Evolutionary conservation across 2,797 vertebrate species (phyloP), one percentile per base, ranked within the genome.

Genomic region (Melanotaenia nigrans): DNA sequence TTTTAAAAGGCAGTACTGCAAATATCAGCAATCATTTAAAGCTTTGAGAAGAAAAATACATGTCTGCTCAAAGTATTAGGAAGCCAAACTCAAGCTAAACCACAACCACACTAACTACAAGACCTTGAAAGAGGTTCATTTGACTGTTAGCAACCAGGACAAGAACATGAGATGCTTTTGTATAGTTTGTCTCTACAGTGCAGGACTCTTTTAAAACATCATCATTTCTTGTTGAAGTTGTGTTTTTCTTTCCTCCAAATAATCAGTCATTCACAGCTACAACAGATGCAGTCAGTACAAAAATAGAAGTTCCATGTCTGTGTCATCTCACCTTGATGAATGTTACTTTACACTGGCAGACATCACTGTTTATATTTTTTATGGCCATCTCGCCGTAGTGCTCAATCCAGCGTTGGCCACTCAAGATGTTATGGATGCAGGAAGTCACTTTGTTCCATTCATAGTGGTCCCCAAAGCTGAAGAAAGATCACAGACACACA

Each of bases 401-500:
- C 85, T 99, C 98, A 10, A 99, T 96, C 98, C 98, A 99, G 62
- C 97, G 95, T 90, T 98, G 96, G 1, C 97, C 98, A 2, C 96
- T 99, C 79, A 99, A 86, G 85, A 99, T 98, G 91, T 99, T 99
- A 83, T 99, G 98, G 87, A 99, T 97, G 81, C 98, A 99, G 67
- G 98, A 99, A 0, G 98, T 99, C 81, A 99, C 97, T 86, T 99
- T 98, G 92, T 97, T 99, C 97, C 98, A 97, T 63, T 96, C 96
- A 70, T 97, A 99, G 90, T 98, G 97, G 80, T 99, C 97, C 71
- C 95, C 95, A 79, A 95, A 98, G 57, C 98, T 97, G 78, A 20
- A 64, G 14, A 68, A 56, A 71, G 13, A 45, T 16, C 28, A 68
- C 35, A 68, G 32, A 67, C 9, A 63, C 18, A 63, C n/a, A 54